These are phyloP conservation scores for Drosophila vallismaia DNA, from an alignment of 2,888 invertebrate species.

Conservation along the genomic window DNA sequence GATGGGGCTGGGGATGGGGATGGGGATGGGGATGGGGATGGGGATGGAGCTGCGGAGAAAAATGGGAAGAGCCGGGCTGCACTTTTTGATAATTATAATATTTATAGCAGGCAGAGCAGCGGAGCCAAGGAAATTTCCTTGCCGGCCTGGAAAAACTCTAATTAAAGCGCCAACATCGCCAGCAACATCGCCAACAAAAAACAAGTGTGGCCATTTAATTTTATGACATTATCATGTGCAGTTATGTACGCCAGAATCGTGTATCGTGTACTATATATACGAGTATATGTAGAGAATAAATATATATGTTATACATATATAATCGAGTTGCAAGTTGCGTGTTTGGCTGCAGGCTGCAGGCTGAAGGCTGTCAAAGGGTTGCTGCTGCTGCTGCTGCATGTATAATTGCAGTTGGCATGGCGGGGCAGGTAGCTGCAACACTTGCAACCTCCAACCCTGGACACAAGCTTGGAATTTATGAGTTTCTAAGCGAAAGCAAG, in stretches of 20 bases:
- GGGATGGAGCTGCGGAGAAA: slow-evolving; percentile 1
- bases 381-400: slow-evolving; percentile 9
- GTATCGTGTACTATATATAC: too few relatives aligned
- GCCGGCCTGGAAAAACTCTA: slow-evolving; percentile 66
- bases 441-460: slow-evolving; percentile 11
- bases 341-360: slow-evolving; percentile 7
- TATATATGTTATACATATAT: slow-evolving; percentile 29
- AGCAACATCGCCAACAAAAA: slow-evolving; percentile 32
- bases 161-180: slow-evolving; percentile 63
- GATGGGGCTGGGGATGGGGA: background rate
- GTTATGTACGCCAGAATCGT: slow-evolving; percentile 52
- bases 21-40: background rate
- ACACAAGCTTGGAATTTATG: slow-evolving; percentile 2
- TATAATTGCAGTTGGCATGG: slow-evolving; percentile 36
- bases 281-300: background rate
- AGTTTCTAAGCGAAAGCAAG: slow-evolving; percentile 2
- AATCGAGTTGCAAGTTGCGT: slow-evolving; percentile 24
- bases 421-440: slow-evolving; percentile 23
- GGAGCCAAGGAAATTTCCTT: slow-evolving; percentile 56
- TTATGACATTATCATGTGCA: slow-evolving; percentile 79
- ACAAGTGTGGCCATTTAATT: slow-evolving; percentile 79
- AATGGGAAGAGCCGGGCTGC: slow-evolving; percentile 49
- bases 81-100: slow-evolving; percentile 79
- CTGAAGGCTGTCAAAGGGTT: slow-evolving; percentile 11
- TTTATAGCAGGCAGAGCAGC: slow-evolving; percentile 60